Evolutionary conservation across 2,797 vertebrate genomes (phyloP), one percentile per base, ranked within the genome.

Genomic region (Botia kubotai): DNA sequence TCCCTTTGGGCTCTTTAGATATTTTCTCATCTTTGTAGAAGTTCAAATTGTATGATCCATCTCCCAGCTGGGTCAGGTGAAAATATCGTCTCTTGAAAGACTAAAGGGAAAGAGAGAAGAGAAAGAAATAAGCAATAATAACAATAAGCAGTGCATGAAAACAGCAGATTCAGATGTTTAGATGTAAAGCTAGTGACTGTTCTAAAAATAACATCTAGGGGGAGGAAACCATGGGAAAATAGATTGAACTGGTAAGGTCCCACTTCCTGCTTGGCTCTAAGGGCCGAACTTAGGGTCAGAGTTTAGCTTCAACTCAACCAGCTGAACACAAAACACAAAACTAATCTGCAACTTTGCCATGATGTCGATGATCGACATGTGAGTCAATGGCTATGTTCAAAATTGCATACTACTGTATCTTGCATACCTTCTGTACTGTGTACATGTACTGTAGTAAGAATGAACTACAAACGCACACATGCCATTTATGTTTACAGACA

Each of bases 11-110:
- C 67, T 99, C 98, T 89, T 98, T 99, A 79, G 97, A 97, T 88
- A 97, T 97, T 92, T 99, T 99, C 87, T 99, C 98, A 84, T 99
- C 98, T 92, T 99, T 99, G 89, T 99, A 99, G 93, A 99, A 99
- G 92, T 98, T 99, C 72, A 99, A 95, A 89, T 98, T 99, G 92
- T 98, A 99, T 58, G 98, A 99, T 81, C 98, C 97, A 83, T 99
- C 98, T 3, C 97, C 97, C 77, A 99, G 96, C 87, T 99, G 98
- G 80, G 97, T 95, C 88, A 99, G 91, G 88, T 98, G 97, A 91
- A 99, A 99, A 92, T 98, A 99, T 69, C 98, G 95, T 89, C 97
- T 96, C 91, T 99, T 99, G 92, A 99, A 99, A 71, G 98, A 99
- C 98, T 99, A 63, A 65, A 74, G 23, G 53, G 62, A 36, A 39